These are phyloP conservation scores for Oriolus oriolus DNA, from an alignment of 2,113 vertebrate species.

Conservation along the genomic window DNA sequence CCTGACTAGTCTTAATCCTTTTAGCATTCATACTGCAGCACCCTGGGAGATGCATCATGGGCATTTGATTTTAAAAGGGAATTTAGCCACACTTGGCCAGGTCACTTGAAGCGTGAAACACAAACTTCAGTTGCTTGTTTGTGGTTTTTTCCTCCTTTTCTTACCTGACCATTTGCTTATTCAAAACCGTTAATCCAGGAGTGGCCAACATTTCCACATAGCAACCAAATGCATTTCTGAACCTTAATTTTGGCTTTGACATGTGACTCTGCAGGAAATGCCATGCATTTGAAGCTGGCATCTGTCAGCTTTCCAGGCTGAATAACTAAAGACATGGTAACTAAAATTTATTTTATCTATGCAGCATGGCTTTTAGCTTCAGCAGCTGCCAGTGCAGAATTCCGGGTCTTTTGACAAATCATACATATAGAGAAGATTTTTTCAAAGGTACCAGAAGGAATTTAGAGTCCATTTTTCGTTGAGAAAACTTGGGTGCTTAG, in stretches of 20 bases:
- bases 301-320: background rate
- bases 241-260: background rate
- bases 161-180: conserved; percentile 48
- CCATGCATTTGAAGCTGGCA: background rate
- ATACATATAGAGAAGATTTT: background rate
- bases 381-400: background rate
- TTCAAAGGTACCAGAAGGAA: background rate
- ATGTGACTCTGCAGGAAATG: background rate
- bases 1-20: conserved; percentile 50
- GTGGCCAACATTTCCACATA: background rate
- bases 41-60: conserved; percentile 20
- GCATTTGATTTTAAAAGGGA: conserved; percentile 56
- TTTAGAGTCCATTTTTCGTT: background rate
- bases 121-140: background rate
- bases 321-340: background rate
- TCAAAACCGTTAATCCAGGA: conserved; percentile 4
- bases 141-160: background rate
- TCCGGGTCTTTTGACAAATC: background rate
- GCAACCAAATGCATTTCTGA: background rate
- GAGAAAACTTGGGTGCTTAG: background rate
- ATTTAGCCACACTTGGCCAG: conserved; percentile 20
- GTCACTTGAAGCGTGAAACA: conserved; percentile 34
- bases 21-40: conserved; percentile 59
- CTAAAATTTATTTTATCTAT: background rate
- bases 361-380: background rate